phyloP scores from a whole-genome alignment of 2,888 invertebrate species.

The Apotomis capreana region DNA sequence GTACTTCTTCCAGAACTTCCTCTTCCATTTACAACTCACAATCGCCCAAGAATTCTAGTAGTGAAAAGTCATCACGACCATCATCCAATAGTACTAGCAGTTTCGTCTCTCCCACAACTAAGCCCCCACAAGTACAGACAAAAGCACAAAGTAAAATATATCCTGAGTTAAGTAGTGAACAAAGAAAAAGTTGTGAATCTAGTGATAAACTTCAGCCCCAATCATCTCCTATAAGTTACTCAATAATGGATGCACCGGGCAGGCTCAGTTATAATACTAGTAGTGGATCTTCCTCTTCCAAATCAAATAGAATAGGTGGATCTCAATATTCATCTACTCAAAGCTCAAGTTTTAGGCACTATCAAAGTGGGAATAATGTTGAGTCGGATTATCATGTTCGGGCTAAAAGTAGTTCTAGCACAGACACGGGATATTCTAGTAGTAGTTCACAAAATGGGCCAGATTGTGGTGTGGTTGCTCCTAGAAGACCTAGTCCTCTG shows the following conservation, averaged over 20 bases:
- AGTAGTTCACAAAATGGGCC: constrained; percentile 86
- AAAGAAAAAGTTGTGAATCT: constrained; percentile 82
- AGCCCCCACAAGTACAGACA: constrained; percentile 85
- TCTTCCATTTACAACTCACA: constrained; percentile 74
- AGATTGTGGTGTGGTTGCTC: constrained; percentile 86
- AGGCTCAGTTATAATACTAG: constrained; percentile 84
- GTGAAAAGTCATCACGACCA: constrained; percentile 69
- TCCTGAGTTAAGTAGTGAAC: constrained; percentile 85
- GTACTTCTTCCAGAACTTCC: constrained; percentile 75
- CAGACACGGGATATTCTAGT: constrained; percentile 85
- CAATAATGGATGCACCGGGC: constrained; percentile 88
- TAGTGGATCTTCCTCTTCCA: constrained; percentile 74
- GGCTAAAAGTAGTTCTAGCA: constrained; percentile 85
- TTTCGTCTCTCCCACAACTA: constrained; percentile 82
- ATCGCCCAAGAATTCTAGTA: constrained; percentile 69
- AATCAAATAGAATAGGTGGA: constrained; percentile 75
- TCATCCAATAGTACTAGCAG: constrained; percentile 70
- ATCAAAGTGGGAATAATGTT: constrained; percentile 84
- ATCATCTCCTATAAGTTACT: constrained; percentile 90
- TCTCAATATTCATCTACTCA: constrained; percentile 82
- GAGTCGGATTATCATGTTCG: constrained; percentile 85
- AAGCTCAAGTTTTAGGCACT: constrained; percentile 84
- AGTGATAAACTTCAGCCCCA: constrained; percentile 82
- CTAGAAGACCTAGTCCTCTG: constrained; percentile 87
- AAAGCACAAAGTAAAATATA: constrained; percentile 91